Percentiles rank a stretch among this genome's conserved stretches.
Evolutionary conservation across 1,140 invertebrate species (phyloP).

Genomic region (Halesus radiatus): DNA sequence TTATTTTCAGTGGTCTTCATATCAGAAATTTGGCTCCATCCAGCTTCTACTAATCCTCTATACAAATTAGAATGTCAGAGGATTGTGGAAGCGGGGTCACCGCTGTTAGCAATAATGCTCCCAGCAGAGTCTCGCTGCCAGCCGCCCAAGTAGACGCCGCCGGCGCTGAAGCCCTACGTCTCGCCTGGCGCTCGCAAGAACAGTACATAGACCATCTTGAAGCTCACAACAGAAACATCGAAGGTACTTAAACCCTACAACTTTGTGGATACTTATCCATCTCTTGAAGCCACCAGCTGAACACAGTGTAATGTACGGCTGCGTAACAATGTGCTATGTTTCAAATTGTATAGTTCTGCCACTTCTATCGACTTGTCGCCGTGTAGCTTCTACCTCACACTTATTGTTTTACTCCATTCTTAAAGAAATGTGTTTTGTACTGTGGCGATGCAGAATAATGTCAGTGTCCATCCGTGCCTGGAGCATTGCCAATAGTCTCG

Average conservation of each 20-base stretch:
- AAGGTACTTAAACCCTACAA: constrained; percentile 66
- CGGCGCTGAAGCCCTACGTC: constrained; percentile 64
- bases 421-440: constrained; percentile 16
- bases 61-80: constrained; percentile 45
- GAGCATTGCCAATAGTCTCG: constrained; percentile 2
- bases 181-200: constrained; percentile 69
- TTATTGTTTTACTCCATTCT: not conserved
- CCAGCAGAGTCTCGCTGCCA: constrained; percentile 66
- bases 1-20: constrained; percentile 48
- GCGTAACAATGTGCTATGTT: constrained; percentile 20
- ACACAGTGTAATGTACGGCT: constrained; percentile 19
- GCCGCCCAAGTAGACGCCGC: constrained; percentile 65
- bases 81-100: constrained; percentile 34
- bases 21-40: constrained; percentile 32
- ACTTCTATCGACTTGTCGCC: constrained; percentile 44
- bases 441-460: constrained; percentile 16
- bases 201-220: constrained; percentile 70
- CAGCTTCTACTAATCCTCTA: constrained; percentile 43
- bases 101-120: constrained; percentile 35
- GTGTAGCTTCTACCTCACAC: constrained; percentile 32
- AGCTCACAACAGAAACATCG: constrained; percentile 69
- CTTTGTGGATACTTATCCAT: constrained; percentile 43
- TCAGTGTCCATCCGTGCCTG: constrained; percentile 5
- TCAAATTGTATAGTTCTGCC: constrained; percentile 30
- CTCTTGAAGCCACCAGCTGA: constrained; percentile 22